Base-by-base conservation (phyloP, 1,140 invertebrate species). In the Sycophila sp. region DNA sequence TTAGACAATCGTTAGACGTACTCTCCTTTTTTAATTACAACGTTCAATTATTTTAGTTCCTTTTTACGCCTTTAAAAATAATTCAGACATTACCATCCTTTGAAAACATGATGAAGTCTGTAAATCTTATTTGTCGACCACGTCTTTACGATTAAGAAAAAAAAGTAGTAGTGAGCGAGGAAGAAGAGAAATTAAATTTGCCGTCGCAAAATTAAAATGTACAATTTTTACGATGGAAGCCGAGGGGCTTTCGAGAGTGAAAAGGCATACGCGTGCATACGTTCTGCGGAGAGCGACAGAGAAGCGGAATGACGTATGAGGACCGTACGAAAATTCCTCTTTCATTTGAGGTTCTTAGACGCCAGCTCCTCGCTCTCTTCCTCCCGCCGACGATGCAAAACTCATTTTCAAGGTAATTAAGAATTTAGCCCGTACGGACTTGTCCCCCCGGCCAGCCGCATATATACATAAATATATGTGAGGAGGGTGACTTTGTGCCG, bases 371-470 rank as follows among this genome's bases (percentile, higher is more conserved):
- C 26, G 24, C 49, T 47, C 45, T 47, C 36, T 28, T 24, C 22
- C 36, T 40, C 36, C n/a, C 8, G n/a, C 40, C 2, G 38, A 45
- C 28, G 38, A 67, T 68, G 67, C 67, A 69, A 62, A 69, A 69
- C 58, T 69, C 56, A 62, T 69, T 62, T 69, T 60, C 67, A 28
- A 62, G 67, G 38, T 69, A 69, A 69, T 69, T 69, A 69, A 60
- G 67, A 69, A 62, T 68, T 68, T 60, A 68, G 55, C 42, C 45
- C 19, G 22, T n/a, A 49, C 13, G 22, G 40, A 60, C 55, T 68
- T 51, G 42, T 67, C 42, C 32, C 26, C 19, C 53, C 17, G 40
- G 6, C 40, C 3, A 4, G 40, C 40, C 6, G 40, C 40, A 24
- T 55, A n/a, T n/a, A n/a, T n/a, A n/a, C n/a, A n/a, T n/a, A n/a